Evolutionary conservation across 2,888 invertebrate genomes (phyloP), one percentile per base, ranked within the genome.

Genomic region (Chymomyza caudatula): DNA sequence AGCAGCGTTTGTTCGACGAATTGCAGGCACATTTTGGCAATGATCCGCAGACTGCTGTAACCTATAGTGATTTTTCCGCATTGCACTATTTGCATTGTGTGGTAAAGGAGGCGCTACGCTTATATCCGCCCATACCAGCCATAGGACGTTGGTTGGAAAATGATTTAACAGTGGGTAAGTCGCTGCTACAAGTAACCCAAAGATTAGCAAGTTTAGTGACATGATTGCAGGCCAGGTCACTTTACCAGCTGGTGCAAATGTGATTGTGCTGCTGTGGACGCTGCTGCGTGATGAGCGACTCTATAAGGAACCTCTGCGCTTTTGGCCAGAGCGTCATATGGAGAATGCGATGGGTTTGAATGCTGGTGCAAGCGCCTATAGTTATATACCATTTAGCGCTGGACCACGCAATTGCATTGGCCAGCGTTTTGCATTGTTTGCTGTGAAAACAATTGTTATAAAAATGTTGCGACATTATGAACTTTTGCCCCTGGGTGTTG

Each of bases 91-190:
- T 94, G 61, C 94, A 94, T 72, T 92, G 92, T 74, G 94, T 94
- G 54, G 92, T 94, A 49, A 94, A 94, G 81, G 94, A 94, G 85
- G 90, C 93, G 0, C 77, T 94, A 65, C 90, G 94, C 42, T 79
- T 94, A 1, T 93, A 92, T 77, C 94, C 94, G 0, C 93, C 94
- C 53, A 93, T 94, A 11, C 93, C 93, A 37, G 91, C 93, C 6
- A 92, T 94, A 54, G 92, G 92, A 4, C 91, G 94, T 56, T 80
- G 70, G 6, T 71, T 94, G n/a, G 89, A 90, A 0, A 92, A 92
- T 74, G 91, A 92, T 67, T 86, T 93, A 15, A 85, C 86, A 57
- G 78, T 94, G 71, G 92, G 94, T 93, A 89, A 37, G 56, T 51
- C 4, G 8, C 0, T 13, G 59, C 29, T 37, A 4, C 11, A 37